These are phyloP conservation scores for Gallinago undulata DNA, from an alignment of 2,113 vertebrate genomes.

Conservation along the genomic window DNA sequence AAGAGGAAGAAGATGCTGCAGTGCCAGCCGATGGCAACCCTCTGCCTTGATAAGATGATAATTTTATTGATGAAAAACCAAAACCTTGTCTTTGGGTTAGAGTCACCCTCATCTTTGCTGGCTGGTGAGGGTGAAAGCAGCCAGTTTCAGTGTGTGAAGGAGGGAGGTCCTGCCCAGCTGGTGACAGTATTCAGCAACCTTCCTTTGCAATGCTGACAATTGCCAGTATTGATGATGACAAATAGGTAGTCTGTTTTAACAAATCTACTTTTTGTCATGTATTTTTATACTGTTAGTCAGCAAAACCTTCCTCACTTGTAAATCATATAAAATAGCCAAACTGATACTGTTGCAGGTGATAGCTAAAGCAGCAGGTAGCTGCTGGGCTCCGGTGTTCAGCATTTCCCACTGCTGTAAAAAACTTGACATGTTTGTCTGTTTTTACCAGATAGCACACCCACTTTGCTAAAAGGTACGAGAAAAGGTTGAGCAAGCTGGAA, in stretches of 20 bases:
- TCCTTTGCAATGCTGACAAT: background rate
- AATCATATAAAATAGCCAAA: background rate
- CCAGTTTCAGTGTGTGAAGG: rapidly evolving
- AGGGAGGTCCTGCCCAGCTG: background rate
- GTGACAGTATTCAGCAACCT: rapidly evolving
- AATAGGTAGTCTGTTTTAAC: background rate
- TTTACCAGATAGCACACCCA: background rate
- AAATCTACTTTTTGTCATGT: background rate
- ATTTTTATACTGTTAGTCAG: background rate
- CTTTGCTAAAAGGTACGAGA: background rate
- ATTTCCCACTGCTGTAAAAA: background rate
- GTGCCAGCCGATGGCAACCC: rapidly evolving
- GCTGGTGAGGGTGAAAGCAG: background rate
- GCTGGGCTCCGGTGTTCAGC: background rate
- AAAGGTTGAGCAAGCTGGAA: background rate
- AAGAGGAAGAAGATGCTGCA: rapidly evolving
- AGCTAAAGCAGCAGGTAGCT: no score
- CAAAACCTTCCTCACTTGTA: background rate
- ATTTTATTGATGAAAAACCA: background rate
- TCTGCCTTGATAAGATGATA: rapidly evolving
- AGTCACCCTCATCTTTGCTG: background rate
- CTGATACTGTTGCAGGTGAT: background rate
- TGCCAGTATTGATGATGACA: background rate
- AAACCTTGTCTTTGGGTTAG: background rate
- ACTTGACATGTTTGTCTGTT: background rate